Evolutionary conservation across 2,888 invertebrate genomes (phyloP), one percentile per base, ranked within the genome.

Genomic region (Pristionchus entomophagus): DNA sequence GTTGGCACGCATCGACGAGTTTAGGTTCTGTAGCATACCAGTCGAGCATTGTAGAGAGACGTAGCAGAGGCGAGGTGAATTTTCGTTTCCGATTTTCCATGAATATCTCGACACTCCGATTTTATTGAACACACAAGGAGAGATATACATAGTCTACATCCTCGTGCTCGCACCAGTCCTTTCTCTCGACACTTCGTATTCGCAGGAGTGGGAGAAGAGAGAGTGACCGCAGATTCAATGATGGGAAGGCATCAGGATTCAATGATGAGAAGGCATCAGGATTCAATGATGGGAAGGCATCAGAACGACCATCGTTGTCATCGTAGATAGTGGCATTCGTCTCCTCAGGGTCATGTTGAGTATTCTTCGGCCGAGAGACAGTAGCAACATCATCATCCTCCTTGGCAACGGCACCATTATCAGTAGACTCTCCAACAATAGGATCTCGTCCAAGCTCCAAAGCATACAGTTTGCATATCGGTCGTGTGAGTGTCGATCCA

Each of bases 401-500:
- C n/a, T n/a, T n/a, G n/a, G n/a, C n/a, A n/a, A n/a, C n/a, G n/a
- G n/a, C n/a, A n/a, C n/a, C n/a, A n/a, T n/a, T n/a, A n/a, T n/a
- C n/a, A n/a, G n/a, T n/a, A n/a, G n/a, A n/a, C n/a, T n/a, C n/a
- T n/a, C n/a, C n/a, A n/a, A n/a, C n/a, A n/a, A 19, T 56, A 22
- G 51, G 3, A 2, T 4, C 22, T 59, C 59, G 19, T 59, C n/a
- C 29, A 1, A 80, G 14, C 51, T 82, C 82, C 26, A 82, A 2
- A 1, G n/a, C 26, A 35, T 38, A 82, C 2, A 82, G 82, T 14
- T 26, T 12, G 3, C 8, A n/a, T 1, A 82, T 38, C 1, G 82
- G 38, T 59, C 82, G 82, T n/a, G 17, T 26, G 41, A 82, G 38
- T 2, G 82, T 82, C 8, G 49, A 45, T 10, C 82, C 82, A 82